Base-by-base conservation (phyloP, 2,888 invertebrate genomes). In the Erebia epiphron region DNA sequence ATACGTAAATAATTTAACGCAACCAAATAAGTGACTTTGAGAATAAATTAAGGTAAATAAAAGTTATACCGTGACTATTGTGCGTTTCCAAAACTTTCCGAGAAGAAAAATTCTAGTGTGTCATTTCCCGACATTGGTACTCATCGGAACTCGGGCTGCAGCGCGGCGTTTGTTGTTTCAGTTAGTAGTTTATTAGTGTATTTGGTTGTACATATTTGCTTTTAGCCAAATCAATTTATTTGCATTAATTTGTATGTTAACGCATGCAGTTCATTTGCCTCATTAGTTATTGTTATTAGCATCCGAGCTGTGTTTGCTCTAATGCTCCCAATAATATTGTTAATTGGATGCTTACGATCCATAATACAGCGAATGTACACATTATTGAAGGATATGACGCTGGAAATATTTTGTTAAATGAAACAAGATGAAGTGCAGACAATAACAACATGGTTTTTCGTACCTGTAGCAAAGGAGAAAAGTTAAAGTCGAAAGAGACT, bases 91-190 rank as follows among this genome's bases (percentile, higher is more conserved):
- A 54, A 54, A 18, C 10, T 54, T 16, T 54, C 18, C 16, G 2
- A 54, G n/a, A 41, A 41, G 10, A 60, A 35, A 58, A 62, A 46
- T 41, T 46, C 50, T 18, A 52, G 35, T 64, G 64, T 64, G 52
- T 21, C n/a, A 21, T 2, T 35, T 7, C 61, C 62, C 57, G 43
- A 67, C 16, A 83, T 86, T 85, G 83, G 86, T 86, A 85, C 80
- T 86, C 84, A 83, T 84, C 84, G 80, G 79, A 54, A 54, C 54
- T 18, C 11, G 21, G 56, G 75, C 76, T 79, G 81, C 80, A 80
- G 80, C 79, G 78, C 80, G 77, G 79, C 79, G 80, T 80, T 83
- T 83, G 79, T 79, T 78, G 77, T 78, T 82, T 78, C 80, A 79
- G 73, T 82, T 80, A 78, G 82, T 78, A 75, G 79, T 81, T 79